phyloP scores from a whole-genome alignment of 2,888 invertebrate genomes.

The Plemyria rubiginata region DNA sequence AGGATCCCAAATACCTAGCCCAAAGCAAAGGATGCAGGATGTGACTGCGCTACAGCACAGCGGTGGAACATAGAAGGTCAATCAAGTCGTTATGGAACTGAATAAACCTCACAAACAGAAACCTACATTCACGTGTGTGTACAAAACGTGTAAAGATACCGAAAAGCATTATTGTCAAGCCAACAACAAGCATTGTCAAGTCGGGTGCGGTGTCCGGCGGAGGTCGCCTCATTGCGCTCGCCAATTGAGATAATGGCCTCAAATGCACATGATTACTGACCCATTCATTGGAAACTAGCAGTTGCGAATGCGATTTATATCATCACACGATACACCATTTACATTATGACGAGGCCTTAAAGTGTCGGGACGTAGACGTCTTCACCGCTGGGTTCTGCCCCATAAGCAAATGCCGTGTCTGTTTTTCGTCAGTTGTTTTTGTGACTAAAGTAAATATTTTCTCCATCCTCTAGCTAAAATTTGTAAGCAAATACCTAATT shows the following conservation, averaged over 20 bases:
- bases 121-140: slow-evolving; percentile 12
- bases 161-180: slow-evolving; percentile 72
- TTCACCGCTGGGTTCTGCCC: too few relatives aligned
- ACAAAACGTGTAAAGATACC: slow-evolving; percentile 49
- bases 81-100: not conserved
- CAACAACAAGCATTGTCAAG: slow-evolving; percentile 68
- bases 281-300: slow-evolving; percentile 79
- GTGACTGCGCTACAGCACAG: not conserved
- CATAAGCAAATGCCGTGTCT: too few relatives aligned
- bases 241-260: slow-evolving; percentile 83
- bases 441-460: too few relatives aligned
- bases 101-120: slow-evolving; percentile 1
- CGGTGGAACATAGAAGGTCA: not conserved
- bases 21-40: not conserved
- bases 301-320: slow-evolving; percentile 67
- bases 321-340: slow-evolving; percentile 46
- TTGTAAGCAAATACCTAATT: not conserved
- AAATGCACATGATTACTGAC: slow-evolving; percentile 83
- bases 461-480: not conserved
- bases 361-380: too few relatives aligned
- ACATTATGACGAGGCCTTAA: not conserved
- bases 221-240: slow-evolving; percentile 77
- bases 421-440: too few relatives aligned
- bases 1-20: too few relatives aligned
- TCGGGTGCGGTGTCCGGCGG: slow-evolving; percentile 80